Base-by-base conservation (phyloP, 1,140 invertebrate genomes). In the Bombus pyrosoma region DNA sequence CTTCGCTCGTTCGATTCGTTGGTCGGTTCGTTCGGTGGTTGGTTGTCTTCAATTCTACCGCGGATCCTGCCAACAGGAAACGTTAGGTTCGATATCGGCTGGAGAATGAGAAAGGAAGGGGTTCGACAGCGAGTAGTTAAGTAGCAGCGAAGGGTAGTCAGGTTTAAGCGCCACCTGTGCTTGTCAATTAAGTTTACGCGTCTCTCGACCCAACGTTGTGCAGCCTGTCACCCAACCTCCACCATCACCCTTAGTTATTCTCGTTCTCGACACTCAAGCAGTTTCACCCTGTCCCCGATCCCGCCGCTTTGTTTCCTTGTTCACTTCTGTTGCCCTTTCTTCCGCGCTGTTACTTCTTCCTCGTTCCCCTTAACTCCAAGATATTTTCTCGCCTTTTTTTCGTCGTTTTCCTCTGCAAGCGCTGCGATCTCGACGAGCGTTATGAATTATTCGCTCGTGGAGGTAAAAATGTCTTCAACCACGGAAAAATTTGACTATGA, bases 151-250 rank as follows among this genome's bases (percentile, higher is more conserved):
- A 92, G 90, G 88, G 89, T 92, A 92, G 91, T 90, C 91, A 90
- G 92, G 93, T 93, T 92, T 90, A 93, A 93, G 91, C 93, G 91
- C 91, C 93, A 94, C 92, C 93, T 94, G 93, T 92, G 92, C 92
- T 91, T 91, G 92, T 93, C 93, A 92, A 94, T 94, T 93, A 93
- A 93, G 92, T 94, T 93, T 92, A 93, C 93, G 93, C 90, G 92
- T 92, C 89, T 91, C 88, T 89, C 90, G 89, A 87, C 87, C 91
- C 91, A 82, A 84, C 89, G 84, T 81, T 76, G 81, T 77, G 84
- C 88, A 90, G 71, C 57, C 62, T 82, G 86, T 83, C 88, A 83
- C 62, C 81, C 86, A 68, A 71, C 68, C 68, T 75, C 43, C 76
- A 13, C 77, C 83, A 81, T 88, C 89, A 69, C 71, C 80, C 80